phyloP scores from a whole-genome alignment of 2,888 invertebrate genomes.

The Cephus nigrinus region DNA sequence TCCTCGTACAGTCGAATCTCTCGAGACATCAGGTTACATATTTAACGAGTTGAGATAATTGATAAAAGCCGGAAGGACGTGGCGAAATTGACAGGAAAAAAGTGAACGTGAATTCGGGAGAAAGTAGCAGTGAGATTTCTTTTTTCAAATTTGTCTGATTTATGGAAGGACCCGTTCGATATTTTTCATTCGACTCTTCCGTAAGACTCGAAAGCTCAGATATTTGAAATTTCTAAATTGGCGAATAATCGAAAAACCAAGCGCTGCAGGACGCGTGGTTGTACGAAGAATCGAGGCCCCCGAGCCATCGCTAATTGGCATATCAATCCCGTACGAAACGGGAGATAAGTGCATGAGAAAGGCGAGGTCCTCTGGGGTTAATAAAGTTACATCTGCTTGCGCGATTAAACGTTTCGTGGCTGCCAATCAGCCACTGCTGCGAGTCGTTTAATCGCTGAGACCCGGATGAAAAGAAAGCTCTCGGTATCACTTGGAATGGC shows the following conservation, averaged over 20 bases:
- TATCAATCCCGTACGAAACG: constrained; percentile 51
- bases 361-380: constrained; percentile 11
- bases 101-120: background rate
- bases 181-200: no score
- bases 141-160: background rate
- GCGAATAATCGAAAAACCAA: background rate
- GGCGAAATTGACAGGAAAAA: background rate
- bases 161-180: no score
- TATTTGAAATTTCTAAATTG: no score
- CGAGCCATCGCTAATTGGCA: constrained; percentile 46
- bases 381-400: constrained; percentile 16
- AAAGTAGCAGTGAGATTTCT: background rate
- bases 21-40: background rate
- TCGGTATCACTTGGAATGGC: background rate
- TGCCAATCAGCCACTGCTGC: constrained; percentile 3
- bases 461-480: background rate
- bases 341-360: constrained; percentile 34
- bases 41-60: background rate
- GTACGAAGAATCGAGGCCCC: background rate
- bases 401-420: constrained; percentile 27
- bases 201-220: no score
- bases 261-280: background rate
- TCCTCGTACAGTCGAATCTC: background rate
- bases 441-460: background rate
- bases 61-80: background rate